Conservation (phyloP, 2,797 vertebrate species). For the Spatula versicolor region DNA sequence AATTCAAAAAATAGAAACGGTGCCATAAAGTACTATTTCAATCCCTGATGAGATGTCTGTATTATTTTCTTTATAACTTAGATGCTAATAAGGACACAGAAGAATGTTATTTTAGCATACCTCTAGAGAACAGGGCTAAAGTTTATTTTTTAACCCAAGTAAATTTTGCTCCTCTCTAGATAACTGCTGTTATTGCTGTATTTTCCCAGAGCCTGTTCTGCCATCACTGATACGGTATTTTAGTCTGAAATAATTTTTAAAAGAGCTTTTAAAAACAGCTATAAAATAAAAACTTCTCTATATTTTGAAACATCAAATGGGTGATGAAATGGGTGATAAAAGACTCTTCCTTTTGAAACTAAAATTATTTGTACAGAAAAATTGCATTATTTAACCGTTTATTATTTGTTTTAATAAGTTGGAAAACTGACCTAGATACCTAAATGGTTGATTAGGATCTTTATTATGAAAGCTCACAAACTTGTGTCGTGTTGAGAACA, state of each 20-base stretch:
- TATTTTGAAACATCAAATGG: neutral
- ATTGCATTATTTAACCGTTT: constrained; percentile 29
- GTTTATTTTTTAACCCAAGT: neutral
- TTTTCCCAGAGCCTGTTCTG: neutral
- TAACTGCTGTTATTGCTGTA: neutral
- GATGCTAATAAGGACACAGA: neutral
- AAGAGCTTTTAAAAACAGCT: neutral
- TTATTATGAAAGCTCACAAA: neutral
- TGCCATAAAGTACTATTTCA: neutral
- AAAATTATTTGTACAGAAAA: neutral
- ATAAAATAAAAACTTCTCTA: neutral
- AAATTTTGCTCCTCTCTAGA: neutral
- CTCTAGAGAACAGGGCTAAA: neutral
- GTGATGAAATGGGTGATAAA: neutral
- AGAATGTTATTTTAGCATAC: neutral
- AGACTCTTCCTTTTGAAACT: neutral
- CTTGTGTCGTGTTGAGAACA: neutral
- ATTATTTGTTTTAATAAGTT: neutral
- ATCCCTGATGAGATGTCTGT: neutral
- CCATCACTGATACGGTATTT: neutral
- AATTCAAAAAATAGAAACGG: neutral
- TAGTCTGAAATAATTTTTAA: neutral
- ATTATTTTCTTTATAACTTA: neutral
- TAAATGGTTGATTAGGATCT: neutral
- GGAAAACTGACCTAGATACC: constrained; percentile 2